A percentile compares a stretch with the other conserved stretches of the same genome.
Evolutionary conservation across 2,888 invertebrate species (phyloP).

Genomic region (Drosophila seclusa): DNA sequence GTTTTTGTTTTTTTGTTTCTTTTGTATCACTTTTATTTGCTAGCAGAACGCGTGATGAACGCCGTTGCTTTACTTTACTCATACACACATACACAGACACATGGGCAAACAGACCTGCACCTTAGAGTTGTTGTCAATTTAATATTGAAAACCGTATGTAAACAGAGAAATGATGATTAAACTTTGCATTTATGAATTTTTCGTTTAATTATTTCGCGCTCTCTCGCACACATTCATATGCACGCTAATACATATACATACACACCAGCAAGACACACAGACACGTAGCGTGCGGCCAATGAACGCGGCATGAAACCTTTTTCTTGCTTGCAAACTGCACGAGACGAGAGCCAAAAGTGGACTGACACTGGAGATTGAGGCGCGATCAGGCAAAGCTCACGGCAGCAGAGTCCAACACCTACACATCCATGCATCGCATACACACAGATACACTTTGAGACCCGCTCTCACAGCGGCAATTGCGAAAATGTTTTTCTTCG

Average conservation of each 20-base stretch:
- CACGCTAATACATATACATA: conserved; percentile 23
- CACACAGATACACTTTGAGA: conserved; percentile 6
- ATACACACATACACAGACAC: conserved; percentile 9
- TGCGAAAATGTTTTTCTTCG: conserved; percentile 58
- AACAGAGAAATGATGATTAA: conserved; percentile 41
- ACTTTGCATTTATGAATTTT: conserved; percentile 46
- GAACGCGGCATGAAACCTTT: conserved; percentile 51
- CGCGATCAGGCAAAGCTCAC: conserved; percentile 76
- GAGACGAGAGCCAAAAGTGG: conserved; percentile 71
- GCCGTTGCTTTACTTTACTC: conserved; percentile 43
- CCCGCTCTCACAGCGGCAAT: conserved; percentile 45
- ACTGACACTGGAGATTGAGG: conserved; percentile 59
- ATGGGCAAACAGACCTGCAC: conserved; percentile 15
- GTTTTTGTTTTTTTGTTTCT: conserved; percentile 20
- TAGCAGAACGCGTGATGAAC: conserved; percentile 56
- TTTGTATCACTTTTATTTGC: conserved; percentile 51
- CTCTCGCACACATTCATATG: conserved; percentile 14
- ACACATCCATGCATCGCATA: conserved; percentile 26
- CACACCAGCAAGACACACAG: conserved; percentile 55
- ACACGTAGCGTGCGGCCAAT: conserved; percentile 60
- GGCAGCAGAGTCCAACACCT: conserved; percentile 59
- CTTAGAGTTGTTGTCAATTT: conserved; percentile 44
- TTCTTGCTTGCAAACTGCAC: conserved; percentile 61
- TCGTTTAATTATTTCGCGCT: conserved; percentile 47
- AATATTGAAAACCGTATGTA: conserved; percentile 39